These are phyloP conservation scores for Blennius ocellaris DNA, from an alignment of 2,113 vertebrate genomes.

Conservation along the genomic window DNA sequence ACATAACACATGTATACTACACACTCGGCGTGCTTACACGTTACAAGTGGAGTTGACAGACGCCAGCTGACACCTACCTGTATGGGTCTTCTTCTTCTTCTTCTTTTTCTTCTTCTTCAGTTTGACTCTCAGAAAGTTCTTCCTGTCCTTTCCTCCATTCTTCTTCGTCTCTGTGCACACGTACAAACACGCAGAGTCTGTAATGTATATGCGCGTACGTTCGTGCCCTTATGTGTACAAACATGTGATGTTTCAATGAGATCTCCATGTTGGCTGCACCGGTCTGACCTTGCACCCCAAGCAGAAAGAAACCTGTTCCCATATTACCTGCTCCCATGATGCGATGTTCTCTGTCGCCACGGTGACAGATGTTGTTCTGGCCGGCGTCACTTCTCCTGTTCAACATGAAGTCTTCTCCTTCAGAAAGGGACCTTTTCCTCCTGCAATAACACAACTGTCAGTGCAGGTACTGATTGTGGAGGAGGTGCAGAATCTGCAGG, in stretches of 20 bases:
- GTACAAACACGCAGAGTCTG: not conserved
- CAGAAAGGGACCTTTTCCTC: conserved; percentile 86
- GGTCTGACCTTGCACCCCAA: too few species aligned
- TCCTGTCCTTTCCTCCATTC: conserved; percentile 88
- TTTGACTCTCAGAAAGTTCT: conserved; percentile 90
- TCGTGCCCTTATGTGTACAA: not conserved
- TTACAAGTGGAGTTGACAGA: too few species aligned
- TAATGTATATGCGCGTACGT: not conserved
- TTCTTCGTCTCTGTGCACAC: conserved; percentile 75
- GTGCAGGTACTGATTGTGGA: too few species aligned
- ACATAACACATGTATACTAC: too few species aligned
- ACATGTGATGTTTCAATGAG: too few species aligned
- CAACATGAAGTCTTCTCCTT: conserved; percentile 67
- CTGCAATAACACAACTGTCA: conserved; percentile 54
- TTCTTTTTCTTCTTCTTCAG: conserved; percentile 95
- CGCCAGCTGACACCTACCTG: conserved; percentile 85
- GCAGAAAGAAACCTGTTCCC: too few species aligned
- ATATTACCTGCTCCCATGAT: conserved; percentile 77
- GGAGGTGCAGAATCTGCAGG: conserved; percentile 81
- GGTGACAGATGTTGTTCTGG: conserved; percentile 69
- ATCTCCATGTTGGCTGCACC: too few species aligned
- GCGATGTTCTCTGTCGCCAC: conserved; percentile 66
- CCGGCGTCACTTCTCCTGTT: conserved; percentile 79
- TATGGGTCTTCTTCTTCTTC: conserved; percentile 87
- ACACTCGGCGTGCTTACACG: too few species aligned